These are phyloP conservation scores for Sander lucioperca DNA, from an alignment of 2,113 vertebrate species.

Conservation along the genomic window DNA sequence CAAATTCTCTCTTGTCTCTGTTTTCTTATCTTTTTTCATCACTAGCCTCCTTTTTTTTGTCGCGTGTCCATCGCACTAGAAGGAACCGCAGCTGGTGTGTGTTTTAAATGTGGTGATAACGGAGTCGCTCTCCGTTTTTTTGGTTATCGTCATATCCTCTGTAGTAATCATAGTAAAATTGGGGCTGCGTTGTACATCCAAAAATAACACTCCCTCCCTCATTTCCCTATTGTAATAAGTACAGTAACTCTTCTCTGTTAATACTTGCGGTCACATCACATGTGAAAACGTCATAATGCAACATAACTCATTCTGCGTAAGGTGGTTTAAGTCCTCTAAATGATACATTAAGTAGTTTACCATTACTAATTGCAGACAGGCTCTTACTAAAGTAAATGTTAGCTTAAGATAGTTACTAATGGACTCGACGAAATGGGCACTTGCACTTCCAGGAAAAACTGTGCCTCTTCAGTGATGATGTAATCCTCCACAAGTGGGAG, in stretches of 20 bases:
- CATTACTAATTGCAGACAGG: neutral
- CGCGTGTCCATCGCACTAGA: constrained; percentile 15
- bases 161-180: constrained; percentile 2
- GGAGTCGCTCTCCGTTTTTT: constrained; percentile 7
- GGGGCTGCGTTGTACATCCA: neutral
- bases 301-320: too few species aligned
- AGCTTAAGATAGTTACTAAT: neutral
- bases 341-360: neutral
- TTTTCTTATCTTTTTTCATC: constrained; percentile 57
- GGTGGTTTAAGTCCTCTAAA: neutral
- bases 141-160: constrained; percentile 4
- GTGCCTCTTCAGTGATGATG: neutral
- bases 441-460: neutral
- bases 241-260: neutral
- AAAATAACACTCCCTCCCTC: constrained; percentile 15
- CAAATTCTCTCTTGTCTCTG: constrained; percentile 52
- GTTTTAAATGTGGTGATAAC: constrained; percentile 9
- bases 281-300: neutral
- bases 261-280: too few species aligned
- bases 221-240: neutral
- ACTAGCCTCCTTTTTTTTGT: constrained; percentile 36
- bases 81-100: neutral
- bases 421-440: neutral
- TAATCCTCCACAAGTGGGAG: neutral
- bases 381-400: neutral